Base-by-base conservation (phyloP, 2,797 vertebrate genomes). In the Chloroceryle amazona region DNA sequence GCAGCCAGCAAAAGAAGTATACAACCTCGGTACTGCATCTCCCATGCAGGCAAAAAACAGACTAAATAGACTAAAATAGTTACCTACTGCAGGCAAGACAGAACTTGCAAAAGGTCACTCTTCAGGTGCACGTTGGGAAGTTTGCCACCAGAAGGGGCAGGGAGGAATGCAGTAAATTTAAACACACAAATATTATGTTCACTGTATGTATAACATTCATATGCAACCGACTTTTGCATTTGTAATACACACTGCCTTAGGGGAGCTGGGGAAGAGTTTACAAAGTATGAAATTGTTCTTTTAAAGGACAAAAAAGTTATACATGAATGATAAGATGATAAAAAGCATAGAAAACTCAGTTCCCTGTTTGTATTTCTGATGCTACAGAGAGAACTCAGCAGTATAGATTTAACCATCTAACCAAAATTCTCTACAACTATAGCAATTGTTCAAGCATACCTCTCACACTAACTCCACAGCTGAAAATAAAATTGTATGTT, bases 351-450 rank as follows among this genome's bases (percentile, higher is more conserved):
- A 78, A 54, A 86, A 81, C 72, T 66, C 74, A 63, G 66, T 54
- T 89, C 73, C 49, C 35, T 91, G n/a, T n/a, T 88, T 83, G 13
- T 72, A 68, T 42, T 90, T 19, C 35, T 65, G 41, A 51, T 79
- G 25, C 29, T 84, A 52, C 14, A 78, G 29, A 74, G 3, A 37
- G 13, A 83, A 39, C 13, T 51, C n/a, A 58, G 73, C 17, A 84
- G 14, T 37, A 90, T 3, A 65, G 19, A 90, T 83, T 79, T 81
- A 93, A 91, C 26, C n/a, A 39, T 81, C 72, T 83, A 79, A 44
- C 4, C 25, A 88, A 68, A 88, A 68, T 72, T 51, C 39, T 80
- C 35, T 47, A 49, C 4, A 71, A 37, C 47, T 72, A 16, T 4
- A 88, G 33, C 10, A 87, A 58, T 17, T 65, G 19, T 49, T 83